Evolutionary conservation across 2,113 vertebrate genomes (phyloP), one percentile per base, ranked within the genome.

Genomic region (Scomber colias): DNA sequence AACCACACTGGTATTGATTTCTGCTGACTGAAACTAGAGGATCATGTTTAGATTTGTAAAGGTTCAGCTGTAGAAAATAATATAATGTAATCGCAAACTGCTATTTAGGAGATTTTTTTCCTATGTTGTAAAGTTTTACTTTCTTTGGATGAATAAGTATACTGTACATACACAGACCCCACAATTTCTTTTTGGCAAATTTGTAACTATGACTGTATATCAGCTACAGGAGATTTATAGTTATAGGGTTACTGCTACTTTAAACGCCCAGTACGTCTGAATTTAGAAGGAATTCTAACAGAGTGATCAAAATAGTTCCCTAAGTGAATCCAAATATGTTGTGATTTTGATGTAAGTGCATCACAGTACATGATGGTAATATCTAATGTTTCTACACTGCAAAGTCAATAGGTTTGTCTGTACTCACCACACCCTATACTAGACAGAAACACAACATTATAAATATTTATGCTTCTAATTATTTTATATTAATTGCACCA

Each of bases 401-500:
- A 55, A 45, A 68, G 48, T 57, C 65, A 77, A 21, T 51, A 83
- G 84, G 75, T 83, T 67, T 19, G 60, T 74, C 57, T 67, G 51
- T 51, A 44, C 71, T 80, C 70, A 62, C 72, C 56, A 30, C 59
- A 80, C 61, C 73, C 74, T 82, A 77, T 81, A 76, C 59, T 19
- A 79, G 82, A 93, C 81, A 78, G 72, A 91, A 83, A 73, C 77
- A 84, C 77, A 81, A 79, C 85, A 79, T 87, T 66, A 94, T 95
- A 88, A 94, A 95, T 95, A 94, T 94, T 89, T 89, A 94, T 93
- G 88, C 86, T 77, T 81, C 77, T 94, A 92, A 95, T 94, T 95
- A 93, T 89, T 91, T 84, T 85, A 75, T 90, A 90, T 95, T 94
- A 94, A 95, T 95, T 94, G 86, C 76, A 78, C 81, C 71, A 87